Percentiles rank a stretch among this genome's conserved stretches.
Conservation (phyloP, 2,113 vertebrate species). For the Paramormyrops kingsleyae region DNA sequence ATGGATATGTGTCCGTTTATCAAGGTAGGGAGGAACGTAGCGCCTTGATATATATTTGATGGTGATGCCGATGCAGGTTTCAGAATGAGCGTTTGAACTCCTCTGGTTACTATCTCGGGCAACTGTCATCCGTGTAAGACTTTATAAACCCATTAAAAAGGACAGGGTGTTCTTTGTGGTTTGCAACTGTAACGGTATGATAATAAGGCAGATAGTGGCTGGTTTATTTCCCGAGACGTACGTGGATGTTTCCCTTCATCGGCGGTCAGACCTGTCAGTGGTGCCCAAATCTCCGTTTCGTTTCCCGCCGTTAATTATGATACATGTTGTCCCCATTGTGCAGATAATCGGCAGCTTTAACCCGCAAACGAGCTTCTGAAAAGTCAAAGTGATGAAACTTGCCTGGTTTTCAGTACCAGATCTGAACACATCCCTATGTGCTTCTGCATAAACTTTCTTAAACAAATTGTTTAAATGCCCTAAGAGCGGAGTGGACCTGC, state of each 20-base stretch:
- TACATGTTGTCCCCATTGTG: background rate
- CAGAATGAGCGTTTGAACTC: background rate
- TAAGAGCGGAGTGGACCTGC: background rate
- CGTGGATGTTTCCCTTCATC: background rate
- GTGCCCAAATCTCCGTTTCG: background rate
- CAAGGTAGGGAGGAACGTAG: conserved; percentile 32
- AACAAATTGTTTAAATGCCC: background rate
- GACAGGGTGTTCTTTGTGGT: background rate
- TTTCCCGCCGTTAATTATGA: background rate
- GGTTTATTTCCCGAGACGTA: conserved; percentile 9
- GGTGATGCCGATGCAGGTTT: background rate
- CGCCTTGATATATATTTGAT: background rate
- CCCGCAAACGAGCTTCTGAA: background rate
- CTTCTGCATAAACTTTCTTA: background rate
- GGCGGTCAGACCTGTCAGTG: background rate
- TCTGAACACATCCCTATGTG: background rate
- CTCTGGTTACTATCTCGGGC: background rate
- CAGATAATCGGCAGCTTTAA: background rate
- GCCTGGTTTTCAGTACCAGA: background rate
- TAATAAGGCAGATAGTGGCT: background rate
- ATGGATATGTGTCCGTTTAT: conserved; percentile 29
- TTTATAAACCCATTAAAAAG: background rate
- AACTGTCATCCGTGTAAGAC: background rate
- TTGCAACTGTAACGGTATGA: background rate
- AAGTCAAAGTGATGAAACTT: background rate